These are phyloP conservation scores for Erebia palarica DNA, from an alignment of 2,888 invertebrate genomes.

Conservation along the genomic window DNA sequence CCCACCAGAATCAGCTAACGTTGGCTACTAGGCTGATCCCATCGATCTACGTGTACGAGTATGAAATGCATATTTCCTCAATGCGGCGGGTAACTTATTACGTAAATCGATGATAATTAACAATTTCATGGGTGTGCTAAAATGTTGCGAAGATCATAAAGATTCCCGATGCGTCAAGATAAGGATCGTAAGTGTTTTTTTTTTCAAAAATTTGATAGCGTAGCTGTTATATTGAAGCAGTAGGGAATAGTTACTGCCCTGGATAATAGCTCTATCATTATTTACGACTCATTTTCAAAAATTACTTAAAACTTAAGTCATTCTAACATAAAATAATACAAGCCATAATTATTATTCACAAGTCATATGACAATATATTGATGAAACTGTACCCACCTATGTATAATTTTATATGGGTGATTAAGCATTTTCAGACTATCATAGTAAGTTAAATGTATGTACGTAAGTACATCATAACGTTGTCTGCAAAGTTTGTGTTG, in stretches of 20 bases:
- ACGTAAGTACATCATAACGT: conserved; percentile 5
- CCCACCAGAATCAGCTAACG: not conserved
- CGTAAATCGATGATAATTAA: conserved; percentile 37
- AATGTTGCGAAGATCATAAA: conserved; percentile 30
- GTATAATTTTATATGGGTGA: conserved; percentile 1
- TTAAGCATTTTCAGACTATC: not conserved
- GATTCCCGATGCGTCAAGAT: conserved; percentile 31
- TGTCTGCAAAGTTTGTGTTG: conserved; percentile 34
- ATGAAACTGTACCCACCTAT: not conserved
- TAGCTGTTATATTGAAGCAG: not conserved
- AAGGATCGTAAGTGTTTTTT: conserved; percentile 14
- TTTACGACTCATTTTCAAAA: no score
- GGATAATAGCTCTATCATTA: no score
- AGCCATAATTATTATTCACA: no score
- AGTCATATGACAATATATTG: no score
- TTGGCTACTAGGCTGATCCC: not conserved
- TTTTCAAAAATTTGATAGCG: conserved; percentile 16
- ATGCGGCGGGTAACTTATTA: conserved; percentile 33
- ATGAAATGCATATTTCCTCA: conserved; percentile 32
- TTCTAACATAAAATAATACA: no score
- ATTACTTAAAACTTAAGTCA: no score
- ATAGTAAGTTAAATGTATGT: not conserved
- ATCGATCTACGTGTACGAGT: conserved; percentile 18
- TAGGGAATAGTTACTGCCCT: no score
- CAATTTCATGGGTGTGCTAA: conserved; percentile 37